Percentiles rank a stretch among this genome's conserved stretches.
Evolutionary conservation across 2,888 invertebrate genomes (phyloP).

Genomic region (Flabesymbios commensalis): DNA sequence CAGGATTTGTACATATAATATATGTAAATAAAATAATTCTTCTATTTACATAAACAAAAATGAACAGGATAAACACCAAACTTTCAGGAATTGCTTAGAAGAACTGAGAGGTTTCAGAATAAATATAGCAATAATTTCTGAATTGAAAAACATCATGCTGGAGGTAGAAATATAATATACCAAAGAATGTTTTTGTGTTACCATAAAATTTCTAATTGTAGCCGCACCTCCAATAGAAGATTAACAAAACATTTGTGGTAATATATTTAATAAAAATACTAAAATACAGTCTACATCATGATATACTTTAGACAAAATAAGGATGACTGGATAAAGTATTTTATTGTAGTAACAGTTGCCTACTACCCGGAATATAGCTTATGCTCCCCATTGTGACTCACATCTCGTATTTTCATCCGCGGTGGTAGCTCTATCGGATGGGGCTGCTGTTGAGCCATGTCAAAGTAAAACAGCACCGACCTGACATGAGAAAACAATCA

Average conservation of each 20-base stretch:
- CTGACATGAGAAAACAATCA: no score
- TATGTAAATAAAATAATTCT: no score
- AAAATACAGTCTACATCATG: background rate
- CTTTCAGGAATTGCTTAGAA: no score
- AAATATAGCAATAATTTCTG: no score
- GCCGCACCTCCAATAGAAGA: background rate
- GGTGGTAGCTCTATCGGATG: conserved; percentile 53
- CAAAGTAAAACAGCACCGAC: conserved; percentile 58
- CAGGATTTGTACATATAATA: no score
- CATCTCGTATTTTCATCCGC: conserved; percentile 60
- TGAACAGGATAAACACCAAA: no score
- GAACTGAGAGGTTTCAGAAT: no score
- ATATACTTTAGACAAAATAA: background rate
- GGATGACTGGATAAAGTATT: background rate
- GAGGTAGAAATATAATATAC: no score
- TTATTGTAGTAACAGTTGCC: background rate
- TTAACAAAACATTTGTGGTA: background rate
- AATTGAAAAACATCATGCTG: no score
- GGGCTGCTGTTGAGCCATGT: conserved; percentile 46
- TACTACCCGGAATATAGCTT: background rate
- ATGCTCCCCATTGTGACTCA: conserved; percentile 36
- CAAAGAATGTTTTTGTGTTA: no score
- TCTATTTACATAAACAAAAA: no score
- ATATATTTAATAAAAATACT: background rate
- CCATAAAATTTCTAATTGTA: no score